Evolutionary conservation across 2,888 invertebrate genomes (phyloP).

Genomic region (Drosophila kanekoi): DNA sequence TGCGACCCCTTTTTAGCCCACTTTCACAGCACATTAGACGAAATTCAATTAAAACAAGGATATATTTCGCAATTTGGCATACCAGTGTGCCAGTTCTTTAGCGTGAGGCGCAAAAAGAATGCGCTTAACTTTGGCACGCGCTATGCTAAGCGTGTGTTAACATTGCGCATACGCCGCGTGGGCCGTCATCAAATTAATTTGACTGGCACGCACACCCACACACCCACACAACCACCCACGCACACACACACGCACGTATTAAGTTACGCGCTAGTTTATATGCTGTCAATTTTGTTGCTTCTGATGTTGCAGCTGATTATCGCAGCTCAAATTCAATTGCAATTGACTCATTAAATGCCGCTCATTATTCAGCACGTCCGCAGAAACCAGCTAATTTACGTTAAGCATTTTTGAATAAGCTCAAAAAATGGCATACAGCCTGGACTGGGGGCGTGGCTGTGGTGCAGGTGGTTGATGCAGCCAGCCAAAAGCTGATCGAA

Average conservation of each 20-base stretch:
- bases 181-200: constrained; percentile 68
- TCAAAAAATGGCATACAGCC: constrained; percentile 34
- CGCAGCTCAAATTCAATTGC: constrained; percentile 65
- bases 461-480: constrained; percentile 36
- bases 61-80: constrained; percentile 65
- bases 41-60: constrained; percentile 77
- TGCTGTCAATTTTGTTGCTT: constrained; percentile 41
- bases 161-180: constrained; percentile 62
- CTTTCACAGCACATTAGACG: constrained; percentile 64
- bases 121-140: constrained; percentile 52
- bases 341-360: constrained; percentile 72
- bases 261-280: constrained; percentile 37
- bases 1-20: constrained; percentile 9
- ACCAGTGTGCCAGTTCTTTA: constrained; percentile 43
- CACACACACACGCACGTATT: constrained; percentile 5
- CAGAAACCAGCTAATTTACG: constrained; percentile 77
- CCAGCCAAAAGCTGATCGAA: constrained; percentile 69
- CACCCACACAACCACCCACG: constrained; percentile 8
- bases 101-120: constrained; percentile 39
- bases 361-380: constrained; percentile 74
- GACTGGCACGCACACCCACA: constrained; percentile 34
- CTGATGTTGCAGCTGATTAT: constrained; percentile 33
- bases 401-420: constrained; percentile 78
- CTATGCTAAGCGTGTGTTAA: constrained; percentile 36
- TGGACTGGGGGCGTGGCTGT: neutral